A percentile compares a stretch with the other conserved stretches of the same genome.
Evolutionary conservation across 2,797 vertebrate species (phyloP).

Genomic region (Acanthurus lineatus): DNA sequence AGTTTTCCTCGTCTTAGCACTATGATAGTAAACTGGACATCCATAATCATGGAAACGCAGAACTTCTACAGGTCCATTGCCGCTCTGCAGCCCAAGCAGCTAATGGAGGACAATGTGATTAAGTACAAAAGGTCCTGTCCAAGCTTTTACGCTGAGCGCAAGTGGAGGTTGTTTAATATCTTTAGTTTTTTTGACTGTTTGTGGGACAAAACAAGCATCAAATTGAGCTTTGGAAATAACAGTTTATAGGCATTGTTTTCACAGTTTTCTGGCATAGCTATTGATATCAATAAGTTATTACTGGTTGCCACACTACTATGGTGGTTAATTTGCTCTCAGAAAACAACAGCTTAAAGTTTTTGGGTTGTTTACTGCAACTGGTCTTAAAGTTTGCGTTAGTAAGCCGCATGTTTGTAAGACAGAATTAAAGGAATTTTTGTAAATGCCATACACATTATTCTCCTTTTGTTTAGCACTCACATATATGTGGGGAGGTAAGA

Average conservation of each 20-base stretch:
- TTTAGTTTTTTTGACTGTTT: background rate
- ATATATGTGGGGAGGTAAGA: background rate
- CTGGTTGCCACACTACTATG: background rate
- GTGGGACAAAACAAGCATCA: background rate
- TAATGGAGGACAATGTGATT: slow-evolving; percentile 4
- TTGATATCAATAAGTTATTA: background rate
- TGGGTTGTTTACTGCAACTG: background rate
- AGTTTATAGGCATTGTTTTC: background rate
- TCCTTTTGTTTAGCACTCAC: background rate
- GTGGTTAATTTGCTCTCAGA: background rate
- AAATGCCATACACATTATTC: background rate
- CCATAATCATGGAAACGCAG: background rate
- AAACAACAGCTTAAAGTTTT: background rate
- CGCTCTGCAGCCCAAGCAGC: background rate
- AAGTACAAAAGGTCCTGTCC: slow-evolving; percentile 12
- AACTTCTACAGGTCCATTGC: background rate
- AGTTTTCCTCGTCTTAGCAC: background rate
- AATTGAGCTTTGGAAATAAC: no score
- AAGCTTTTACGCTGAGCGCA: background rate
- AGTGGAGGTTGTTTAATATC: background rate
- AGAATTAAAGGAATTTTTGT: background rate
- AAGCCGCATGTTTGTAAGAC: background rate
- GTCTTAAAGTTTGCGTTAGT: slow-evolving; percentile 1
- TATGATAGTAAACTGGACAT: background rate
- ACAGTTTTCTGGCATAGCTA: background rate